Percentiles rank a stretch among this genome's conserved stretches.
Conservation (phyloP, 1,140 invertebrate genomes). For the Drepana arcuata region DNA sequence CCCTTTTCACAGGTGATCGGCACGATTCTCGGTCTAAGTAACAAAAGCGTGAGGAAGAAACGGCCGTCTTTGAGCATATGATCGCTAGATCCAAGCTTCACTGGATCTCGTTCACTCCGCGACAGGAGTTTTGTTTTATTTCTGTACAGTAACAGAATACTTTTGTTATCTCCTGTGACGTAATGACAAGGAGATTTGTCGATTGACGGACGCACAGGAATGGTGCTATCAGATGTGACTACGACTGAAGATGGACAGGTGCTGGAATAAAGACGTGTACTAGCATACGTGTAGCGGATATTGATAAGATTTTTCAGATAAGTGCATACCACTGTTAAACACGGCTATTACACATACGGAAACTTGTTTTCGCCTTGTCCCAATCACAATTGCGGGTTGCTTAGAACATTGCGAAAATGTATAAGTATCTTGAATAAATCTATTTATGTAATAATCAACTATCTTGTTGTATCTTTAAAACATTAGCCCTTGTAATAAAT, state of each 20-base stretch:
- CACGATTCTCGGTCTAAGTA: slow-evolving; percentile 83
- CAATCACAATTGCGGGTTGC: no score
- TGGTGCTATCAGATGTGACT: slow-evolving; percentile 8
- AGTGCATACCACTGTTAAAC: no score
- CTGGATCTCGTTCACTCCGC: slow-evolving; percentile 48
- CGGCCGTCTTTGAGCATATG: slow-evolving; percentile 82
- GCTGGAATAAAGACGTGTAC: background rate
- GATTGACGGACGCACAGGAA: slow-evolving; percentile 11
- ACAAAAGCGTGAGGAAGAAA: slow-evolving; percentile 81
- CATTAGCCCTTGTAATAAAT: no score
- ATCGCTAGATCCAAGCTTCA: slow-evolving; percentile 18
- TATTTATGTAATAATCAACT: no score
- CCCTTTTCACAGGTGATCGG: slow-evolving; percentile 78
- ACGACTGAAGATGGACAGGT: background rate
- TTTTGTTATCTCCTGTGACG: slow-evolving; percentile 24
- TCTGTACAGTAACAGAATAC: slow-evolving; percentile 33
- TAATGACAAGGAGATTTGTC: slow-evolving; percentile 23
- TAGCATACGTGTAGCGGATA: background rate
- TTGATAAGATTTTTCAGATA: no score
- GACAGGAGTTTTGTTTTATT: slow-evolving; percentile 54
- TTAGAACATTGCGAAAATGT: no score
- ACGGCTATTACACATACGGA: no score
- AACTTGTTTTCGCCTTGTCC: no score
- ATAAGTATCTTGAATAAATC: no score
- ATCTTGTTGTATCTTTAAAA: no score